Conservation (phyloP, 2,113 vertebrate genomes). For the Bettongia penicillata region DNA sequence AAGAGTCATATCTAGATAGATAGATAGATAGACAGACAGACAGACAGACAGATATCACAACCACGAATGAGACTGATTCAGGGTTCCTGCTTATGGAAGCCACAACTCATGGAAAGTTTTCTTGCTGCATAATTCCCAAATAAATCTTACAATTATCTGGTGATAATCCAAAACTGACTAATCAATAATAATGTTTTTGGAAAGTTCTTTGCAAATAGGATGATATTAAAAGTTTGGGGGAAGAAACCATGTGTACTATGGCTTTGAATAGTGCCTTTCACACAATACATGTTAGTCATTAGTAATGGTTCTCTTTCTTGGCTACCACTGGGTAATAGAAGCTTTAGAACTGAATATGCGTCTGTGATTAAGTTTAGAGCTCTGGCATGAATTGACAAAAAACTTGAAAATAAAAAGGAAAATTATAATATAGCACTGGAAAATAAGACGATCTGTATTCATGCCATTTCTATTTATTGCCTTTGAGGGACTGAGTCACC, state of each 20-base stretch:
- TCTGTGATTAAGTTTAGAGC: conserved; percentile 31
- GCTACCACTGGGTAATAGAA: conserved; percentile 38
- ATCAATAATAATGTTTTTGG: not conserved
- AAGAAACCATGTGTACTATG: conserved; percentile 51
- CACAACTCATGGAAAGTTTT: not conserved
- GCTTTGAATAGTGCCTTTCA: conserved; percentile 64
- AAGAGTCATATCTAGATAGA: not conserved
- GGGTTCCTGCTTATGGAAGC: not conserved
- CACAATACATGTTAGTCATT: conserved; percentile 63
- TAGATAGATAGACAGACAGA: too few relatives aligned
- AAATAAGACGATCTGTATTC: not conserved
- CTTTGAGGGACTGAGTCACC: conserved; percentile 48
- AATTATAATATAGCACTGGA: not conserved
- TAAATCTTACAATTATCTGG: not conserved
- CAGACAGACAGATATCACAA: not conserved
- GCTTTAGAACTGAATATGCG: conserved; percentile 45
- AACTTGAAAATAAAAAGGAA: conserved; percentile 27
- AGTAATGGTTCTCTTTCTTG: conserved; percentile 58
- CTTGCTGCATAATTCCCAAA: not conserved
- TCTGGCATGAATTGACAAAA: conserved; percentile 61
- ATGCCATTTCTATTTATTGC: conserved; percentile 68
- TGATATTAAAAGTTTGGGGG: not conserved
- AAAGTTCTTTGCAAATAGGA: not conserved
- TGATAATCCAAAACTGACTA: not conserved
- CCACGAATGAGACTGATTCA: not conserved